Conservation (phyloP, 92 coral and sea anemone species). For the Bergia sp. region DNA sequence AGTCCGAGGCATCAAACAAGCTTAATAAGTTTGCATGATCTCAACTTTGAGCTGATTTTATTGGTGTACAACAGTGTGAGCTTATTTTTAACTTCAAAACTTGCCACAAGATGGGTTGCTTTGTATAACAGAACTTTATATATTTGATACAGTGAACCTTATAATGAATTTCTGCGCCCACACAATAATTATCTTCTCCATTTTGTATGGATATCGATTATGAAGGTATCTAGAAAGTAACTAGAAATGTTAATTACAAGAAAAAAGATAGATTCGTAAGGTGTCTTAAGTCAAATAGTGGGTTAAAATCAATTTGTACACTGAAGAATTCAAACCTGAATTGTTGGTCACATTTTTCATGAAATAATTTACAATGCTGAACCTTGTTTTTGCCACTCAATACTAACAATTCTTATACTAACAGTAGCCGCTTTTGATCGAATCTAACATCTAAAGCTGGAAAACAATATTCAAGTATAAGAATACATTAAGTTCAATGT, state of each 20-base stretch:
- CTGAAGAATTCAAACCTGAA: not conserved
- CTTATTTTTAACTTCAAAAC: too few relatives aligned
- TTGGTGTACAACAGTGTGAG: not conserved
- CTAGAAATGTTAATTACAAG: not conserved
- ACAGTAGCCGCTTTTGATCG: not conserved
- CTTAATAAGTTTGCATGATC: not conserved
- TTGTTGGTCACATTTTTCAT: not conserved
- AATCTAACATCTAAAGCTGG: slow-evolving; percentile 8
- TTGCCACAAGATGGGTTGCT: not conserved
- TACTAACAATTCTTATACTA: slow-evolving; percentile 27
- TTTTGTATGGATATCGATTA: not conserved
- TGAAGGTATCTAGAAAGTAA: not conserved
- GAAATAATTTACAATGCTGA: not conserved
- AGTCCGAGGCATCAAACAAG: not conserved
- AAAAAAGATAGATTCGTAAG: not conserved
- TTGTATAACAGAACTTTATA: not conserved
- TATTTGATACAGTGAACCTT: not conserved
- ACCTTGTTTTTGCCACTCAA: not conserved
- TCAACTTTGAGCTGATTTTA: not conserved
- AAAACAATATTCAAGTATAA: not conserved
- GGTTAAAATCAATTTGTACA: not conserved
- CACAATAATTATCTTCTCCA: too few relatives aligned
- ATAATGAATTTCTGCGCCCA: not conserved
- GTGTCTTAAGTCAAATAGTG: not conserved
- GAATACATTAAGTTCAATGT: not conserved